Evolutionary conservation across 2,797 vertebrate species (phyloP), one percentile per base, ranked within the genome.

Genomic region (Chanos chanos): DNA sequence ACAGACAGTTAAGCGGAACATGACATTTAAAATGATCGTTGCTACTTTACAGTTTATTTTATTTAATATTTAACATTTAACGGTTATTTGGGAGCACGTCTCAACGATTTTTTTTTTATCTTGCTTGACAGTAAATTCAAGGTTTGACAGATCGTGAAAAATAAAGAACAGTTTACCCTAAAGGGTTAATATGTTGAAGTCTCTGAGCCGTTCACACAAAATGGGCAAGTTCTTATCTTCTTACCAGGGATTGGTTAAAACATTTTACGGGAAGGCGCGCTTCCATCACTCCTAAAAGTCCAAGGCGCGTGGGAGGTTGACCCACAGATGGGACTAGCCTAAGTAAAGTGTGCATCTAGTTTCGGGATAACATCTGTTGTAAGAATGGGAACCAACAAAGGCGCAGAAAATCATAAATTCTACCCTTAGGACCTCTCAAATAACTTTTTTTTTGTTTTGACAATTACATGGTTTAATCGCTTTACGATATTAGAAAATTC

Each of bases 241-340:
- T 28, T 25, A 43, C 53, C 28, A 10, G 22, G 60, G 54, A 54
- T 45, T 62, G 60, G 60, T 62, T 40, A 60, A 62, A 60, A 62
- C 45, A 60, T 45, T 53, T 40, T 62, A 60, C 49, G 60, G 60
- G 13, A 44, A 60, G 49, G 30, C 49, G 53, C 49, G 40, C 21
- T 27, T 56, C 27, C 43, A 48, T 41, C 55, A 12, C 58, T 61
- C 36, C 50, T 34, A 53, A 37, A 43, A 28, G 22, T 25, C 12
- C 50, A 51, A 33, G 24, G 28, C 9, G 41, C 51, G 12, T 43
- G 4, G 18, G 27, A 16, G 39, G 2, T n/a, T n/a, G n/a, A n/a
- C n/a, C n/a, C n/a, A n/a, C n/a, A n/a, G n/a, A n/a, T n/a, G n/a
- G n/a, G n/a, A n/a, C n/a, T n/a, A n/a, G n/a, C n/a, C n/a, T n/a